phyloP scores from a whole-genome alignment of 37 sponge, comb jelly and placozoan genomes.

The Corticium candelabrum region DNA sequence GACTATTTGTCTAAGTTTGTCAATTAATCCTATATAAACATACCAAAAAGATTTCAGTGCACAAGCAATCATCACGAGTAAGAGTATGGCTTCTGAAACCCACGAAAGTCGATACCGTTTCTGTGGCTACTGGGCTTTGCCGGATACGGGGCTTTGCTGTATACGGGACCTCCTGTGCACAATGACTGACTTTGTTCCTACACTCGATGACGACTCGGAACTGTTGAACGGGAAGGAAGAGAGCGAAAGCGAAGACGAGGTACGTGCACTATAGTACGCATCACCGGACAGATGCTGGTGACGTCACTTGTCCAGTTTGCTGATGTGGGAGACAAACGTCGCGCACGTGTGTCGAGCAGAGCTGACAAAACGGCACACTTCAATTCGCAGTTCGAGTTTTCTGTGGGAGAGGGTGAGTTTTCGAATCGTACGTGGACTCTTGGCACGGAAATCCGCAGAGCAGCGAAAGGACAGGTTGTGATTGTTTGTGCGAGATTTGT shows the following conservation, averaged over 20 bases:
- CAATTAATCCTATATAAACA: too few relatives aligned
- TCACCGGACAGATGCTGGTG: too few relatives aligned
- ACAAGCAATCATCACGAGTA: too few relatives aligned
- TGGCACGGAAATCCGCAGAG: slow-evolving; percentile 13
- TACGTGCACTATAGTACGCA: background rate
- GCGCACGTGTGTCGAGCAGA: too few relatives aligned
- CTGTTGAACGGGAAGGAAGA: slow-evolving; percentile 26
- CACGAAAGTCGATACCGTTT: too few relatives aligned
- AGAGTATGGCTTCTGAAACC: too few relatives aligned
- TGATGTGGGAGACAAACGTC: too few relatives aligned
- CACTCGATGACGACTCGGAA: slow-evolving; percentile 70
- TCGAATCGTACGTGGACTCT: background rate
- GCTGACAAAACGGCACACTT: background rate
- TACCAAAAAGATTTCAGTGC: too few relatives aligned
- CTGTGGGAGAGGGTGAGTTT: background rate
- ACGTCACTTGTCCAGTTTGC: too few relatives aligned
- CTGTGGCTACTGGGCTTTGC: too few relatives aligned
- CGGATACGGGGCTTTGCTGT: too few relatives aligned
- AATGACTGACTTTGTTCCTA: slow-evolving; percentile 32
- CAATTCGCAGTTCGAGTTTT: slow-evolving; percentile 1
- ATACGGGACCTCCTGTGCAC: background rate
- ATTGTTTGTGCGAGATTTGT: background rate
- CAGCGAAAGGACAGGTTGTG: slow-evolving; percentile 22
- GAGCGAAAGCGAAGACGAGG: background rate
- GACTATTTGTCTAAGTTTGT: too few relatives aligned